Conservation (phyloP, 1,140 invertebrate species). For the Aphis gossypii region DNA sequence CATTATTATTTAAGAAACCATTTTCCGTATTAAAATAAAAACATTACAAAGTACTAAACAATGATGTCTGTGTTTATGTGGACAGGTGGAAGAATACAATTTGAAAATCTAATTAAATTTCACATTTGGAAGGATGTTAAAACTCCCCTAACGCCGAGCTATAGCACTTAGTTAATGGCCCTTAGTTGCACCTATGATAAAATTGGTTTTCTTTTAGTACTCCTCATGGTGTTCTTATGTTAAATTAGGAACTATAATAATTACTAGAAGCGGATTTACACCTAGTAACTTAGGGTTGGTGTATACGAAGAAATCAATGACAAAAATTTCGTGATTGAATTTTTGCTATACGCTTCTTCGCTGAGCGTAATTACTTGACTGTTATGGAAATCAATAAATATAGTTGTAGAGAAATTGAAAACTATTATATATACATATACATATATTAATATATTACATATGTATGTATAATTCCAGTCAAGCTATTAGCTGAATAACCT, state of each 20-base stretch:
- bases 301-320: not conserved
- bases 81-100: not conserved
- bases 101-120: not conserved
- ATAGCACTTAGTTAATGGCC: not conserved
- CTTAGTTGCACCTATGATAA: not conserved
- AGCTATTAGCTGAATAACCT: not conserved
- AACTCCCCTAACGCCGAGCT: not conserved
- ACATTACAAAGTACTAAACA: not conserved
- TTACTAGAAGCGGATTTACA: not conserved
- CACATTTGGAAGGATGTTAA: not conserved
- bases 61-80: not conserved
- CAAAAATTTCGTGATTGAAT: not conserved
- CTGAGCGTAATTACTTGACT: not conserved
- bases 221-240: not conserved
- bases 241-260: not conserved
- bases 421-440: not conserved
- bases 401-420: not conserved
- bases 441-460: not conserved
- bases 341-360: not conserved
- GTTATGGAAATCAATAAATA: not conserved
- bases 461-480: not conserved
- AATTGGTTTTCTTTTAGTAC: not conserved
- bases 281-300: not conserved
- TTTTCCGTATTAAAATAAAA: not conserved
- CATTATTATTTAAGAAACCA: too few species aligned